These are phyloP conservation scores for Telmatochromis brichardi DNA, from an alignment of 2,113 vertebrate species.

Conservation along the genomic window DNA sequence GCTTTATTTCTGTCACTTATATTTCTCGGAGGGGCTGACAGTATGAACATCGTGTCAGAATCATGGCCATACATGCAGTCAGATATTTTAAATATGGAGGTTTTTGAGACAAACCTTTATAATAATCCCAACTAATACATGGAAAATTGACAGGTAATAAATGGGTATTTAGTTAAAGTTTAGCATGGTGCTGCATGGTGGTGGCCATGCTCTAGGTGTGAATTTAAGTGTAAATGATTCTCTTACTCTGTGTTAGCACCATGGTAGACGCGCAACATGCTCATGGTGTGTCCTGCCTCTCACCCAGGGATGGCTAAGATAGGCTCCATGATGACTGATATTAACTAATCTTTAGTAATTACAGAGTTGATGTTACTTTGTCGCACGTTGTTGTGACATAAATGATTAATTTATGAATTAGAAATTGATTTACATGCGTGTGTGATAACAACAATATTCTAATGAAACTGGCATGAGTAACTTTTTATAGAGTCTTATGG, in stretches of 20 bases:
- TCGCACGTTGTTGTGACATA: background rate
- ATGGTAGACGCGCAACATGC: background rate
- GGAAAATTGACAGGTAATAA: background rate
- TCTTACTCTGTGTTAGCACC: background rate
- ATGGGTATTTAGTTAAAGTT: background rate
- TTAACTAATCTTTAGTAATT: background rate
- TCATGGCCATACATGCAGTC: background rate
- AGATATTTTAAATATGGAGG: background rate
- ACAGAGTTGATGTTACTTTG: background rate
- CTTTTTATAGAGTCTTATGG: background rate
- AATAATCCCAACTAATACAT: background rate
- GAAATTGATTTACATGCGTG: background rate
- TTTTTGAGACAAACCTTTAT: background rate
- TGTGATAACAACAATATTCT: background rate
- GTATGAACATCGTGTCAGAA: background rate
- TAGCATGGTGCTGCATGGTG: background rate
- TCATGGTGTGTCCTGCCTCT: background rate
- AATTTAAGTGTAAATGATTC: background rate
- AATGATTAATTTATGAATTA: background rate
- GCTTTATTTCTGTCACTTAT: background rate
- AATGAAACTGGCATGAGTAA: background rate
- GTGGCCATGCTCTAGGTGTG: background rate
- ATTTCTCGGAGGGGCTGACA: background rate
- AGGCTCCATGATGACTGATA: background rate
- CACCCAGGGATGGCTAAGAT: background rate